Evolutionary conservation across 2,888 invertebrate species (phyloP), one percentile per base, ranked within the genome.

Genomic region (Apantesis nais): DNA sequence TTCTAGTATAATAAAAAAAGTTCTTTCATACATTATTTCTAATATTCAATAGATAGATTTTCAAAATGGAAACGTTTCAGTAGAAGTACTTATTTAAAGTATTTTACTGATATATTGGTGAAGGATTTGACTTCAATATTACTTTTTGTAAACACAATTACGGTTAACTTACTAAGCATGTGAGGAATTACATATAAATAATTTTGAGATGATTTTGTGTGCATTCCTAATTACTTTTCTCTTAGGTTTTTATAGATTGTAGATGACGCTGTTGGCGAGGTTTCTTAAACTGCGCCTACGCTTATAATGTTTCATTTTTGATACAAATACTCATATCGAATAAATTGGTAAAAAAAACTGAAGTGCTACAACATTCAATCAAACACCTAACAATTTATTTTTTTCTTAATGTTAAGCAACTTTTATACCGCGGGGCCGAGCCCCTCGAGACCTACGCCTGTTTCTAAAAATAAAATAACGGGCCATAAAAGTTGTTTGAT

Each of bases 401-500:
- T 74, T 74, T 72, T 67, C 44, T n/a, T 58, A 67, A 60, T 69
- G 66, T 78, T 73, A 71, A 34, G 62, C 2, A 44, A 58, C 66
- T 72, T 72, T 81, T 72, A 66, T 37, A 61, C 44, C 41, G 61
- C 11, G 9, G n/a, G 41, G 34, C 64, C 19, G 22, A 39, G 19
- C 31, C 71, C 64, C 75, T 48, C 61, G 68, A 71, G 73, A 74
- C 41, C 19, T 48, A 55, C 71, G 14, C 1, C 58, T 58, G 16
- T 58, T 58, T 16, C 73, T 77, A 76, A 73, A 78, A 81, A 81
- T 74, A 76, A 79, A 73, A 71, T 79, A 77, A 76, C 71, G 37
- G 73, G 41, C 72, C 67, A 70, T 74, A 72, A 70, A 74, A 74
- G 66, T 71, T 71, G 61, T 44, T 65, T 44, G 60, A 64, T 25